Evolutionary conservation across 1,140 invertebrate species (phyloP).

Genomic region (Chironomus striatipennis): DNA sequence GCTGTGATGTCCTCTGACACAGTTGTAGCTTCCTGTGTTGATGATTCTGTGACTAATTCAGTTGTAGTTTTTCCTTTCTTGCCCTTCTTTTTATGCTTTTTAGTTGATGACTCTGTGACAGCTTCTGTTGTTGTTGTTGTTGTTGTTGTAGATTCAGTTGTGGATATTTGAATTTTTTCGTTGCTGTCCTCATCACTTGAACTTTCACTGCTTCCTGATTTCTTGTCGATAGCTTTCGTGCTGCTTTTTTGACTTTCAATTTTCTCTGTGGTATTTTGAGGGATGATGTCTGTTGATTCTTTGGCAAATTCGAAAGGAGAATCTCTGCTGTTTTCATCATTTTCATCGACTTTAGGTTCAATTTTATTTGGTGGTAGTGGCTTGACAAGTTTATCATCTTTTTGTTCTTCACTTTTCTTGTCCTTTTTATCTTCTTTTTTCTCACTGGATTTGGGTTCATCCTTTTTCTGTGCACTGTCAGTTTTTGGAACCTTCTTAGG

Average conservation of each 20-base stretch:
- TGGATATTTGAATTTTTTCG: background rate
- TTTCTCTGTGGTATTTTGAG: background rate
- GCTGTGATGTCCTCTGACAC: background rate
- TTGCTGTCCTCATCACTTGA: too few relatives aligned
- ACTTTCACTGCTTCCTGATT: background rate
- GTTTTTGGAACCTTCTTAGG: too few relatives aligned
- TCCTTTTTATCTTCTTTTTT: too few relatives aligned
- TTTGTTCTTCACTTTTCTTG: background rate
- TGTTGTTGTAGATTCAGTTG: background rate
- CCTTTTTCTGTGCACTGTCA: too few relatives aligned
- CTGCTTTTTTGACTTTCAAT: background rate
- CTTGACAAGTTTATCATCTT: background rate
- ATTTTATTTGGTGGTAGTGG: background rate
- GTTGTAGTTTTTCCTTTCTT: background rate
- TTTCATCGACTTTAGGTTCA: background rate
- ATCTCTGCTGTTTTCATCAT: background rate
- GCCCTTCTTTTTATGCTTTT: background rate
- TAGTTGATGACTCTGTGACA: background rate
- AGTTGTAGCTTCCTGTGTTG: background rate
- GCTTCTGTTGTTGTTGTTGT: background rate
- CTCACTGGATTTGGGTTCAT: too few relatives aligned
- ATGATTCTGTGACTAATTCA: background rate
- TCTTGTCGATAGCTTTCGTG: background rate
- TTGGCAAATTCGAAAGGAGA: background rate
- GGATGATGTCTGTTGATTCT: background rate